Conservation (phyloP, 2,888 invertebrate species). For the Linnaemya tessellans region DNA sequence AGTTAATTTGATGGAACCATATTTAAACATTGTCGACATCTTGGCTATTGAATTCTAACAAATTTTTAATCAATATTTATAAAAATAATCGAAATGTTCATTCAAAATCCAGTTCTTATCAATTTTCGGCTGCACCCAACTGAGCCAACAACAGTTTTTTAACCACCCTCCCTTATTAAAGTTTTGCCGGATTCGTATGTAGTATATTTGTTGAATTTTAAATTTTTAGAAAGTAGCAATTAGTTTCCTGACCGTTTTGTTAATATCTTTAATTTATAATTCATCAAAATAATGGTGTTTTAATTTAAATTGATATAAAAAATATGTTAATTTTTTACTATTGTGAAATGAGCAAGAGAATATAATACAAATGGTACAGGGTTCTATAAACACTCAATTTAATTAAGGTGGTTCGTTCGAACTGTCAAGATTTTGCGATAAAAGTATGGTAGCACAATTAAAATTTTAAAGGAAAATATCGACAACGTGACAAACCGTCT, state of each 20-base stretch:
- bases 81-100: neutral
- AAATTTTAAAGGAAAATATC: no score
- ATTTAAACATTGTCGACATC: slow-evolving; percentile 75
- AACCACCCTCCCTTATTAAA: neutral
- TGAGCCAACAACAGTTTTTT: slow-evolving; percentile 36
- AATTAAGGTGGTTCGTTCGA: no score
- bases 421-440: no score
- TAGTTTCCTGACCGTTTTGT: neutral
- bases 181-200: neutral
- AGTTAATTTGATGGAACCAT: slow-evolving; percentile 81
- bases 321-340: neutral
- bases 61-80: slow-evolving; percentile 11
- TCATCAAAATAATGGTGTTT: slow-evolving; percentile 41
- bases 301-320: slow-evolving; percentile 42
- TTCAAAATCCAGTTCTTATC: slow-evolving; percentile 57
- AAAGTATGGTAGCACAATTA: no score
- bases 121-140: neutral
- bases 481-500: no score
- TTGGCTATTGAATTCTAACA: slow-evolving; percentile 8
- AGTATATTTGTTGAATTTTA: neutral
- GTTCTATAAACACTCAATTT: no score
- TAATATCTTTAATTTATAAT: slow-evolving; percentile 44
- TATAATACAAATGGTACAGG: no score
- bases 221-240: neutral
- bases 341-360: no score